Evolutionary conservation across 1,140 invertebrate genomes (phyloP).

Genomic region (Apolygus lucorum): DNA sequence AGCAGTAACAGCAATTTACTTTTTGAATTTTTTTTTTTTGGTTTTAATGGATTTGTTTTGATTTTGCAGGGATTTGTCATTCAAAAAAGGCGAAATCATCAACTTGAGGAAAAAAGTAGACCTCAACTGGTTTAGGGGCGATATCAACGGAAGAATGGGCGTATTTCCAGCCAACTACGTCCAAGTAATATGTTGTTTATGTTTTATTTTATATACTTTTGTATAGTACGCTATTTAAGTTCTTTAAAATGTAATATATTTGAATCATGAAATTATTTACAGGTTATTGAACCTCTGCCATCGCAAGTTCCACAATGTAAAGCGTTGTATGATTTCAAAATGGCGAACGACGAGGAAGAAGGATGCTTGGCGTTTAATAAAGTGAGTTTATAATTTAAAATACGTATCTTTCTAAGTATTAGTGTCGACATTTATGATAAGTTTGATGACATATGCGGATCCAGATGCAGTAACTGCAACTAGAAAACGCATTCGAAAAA

Average conservation of each 20-base stretch:
- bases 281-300: conserved; percentile 70
- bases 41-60: conserved; percentile 30
- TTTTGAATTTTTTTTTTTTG: conserved; percentile 8
- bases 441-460: no score
- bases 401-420: background rate
- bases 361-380: conserved; percentile 87
- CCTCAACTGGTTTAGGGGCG: conserved; percentile 84
- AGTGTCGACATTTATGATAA: no score
- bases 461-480: no score
- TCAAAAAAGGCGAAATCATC: conserved; percentile 83
- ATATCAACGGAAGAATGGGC: conserved; percentile 66
- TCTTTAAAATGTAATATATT: no score
- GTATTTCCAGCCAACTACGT: conserved; percentile 83
- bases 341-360: conserved; percentile 83
- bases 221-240: background rate
- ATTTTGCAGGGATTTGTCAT: conserved; percentile 69
- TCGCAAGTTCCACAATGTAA: conserved; percentile 75
- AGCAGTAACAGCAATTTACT: background rate
- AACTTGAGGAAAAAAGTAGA: conserved; percentile 74
- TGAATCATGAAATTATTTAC: conserved; percentile 34
- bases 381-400: conserved; percentile 44
- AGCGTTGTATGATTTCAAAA: conserved; percentile 85
- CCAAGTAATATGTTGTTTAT: conserved; percentile 48
- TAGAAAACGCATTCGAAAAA: no score
- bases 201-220: background rate